Evolutionary conservation across 2,888 invertebrate species (phyloP), one percentile per base, ranked within the genome.

Genomic region (Tipula lateralis): DNA sequence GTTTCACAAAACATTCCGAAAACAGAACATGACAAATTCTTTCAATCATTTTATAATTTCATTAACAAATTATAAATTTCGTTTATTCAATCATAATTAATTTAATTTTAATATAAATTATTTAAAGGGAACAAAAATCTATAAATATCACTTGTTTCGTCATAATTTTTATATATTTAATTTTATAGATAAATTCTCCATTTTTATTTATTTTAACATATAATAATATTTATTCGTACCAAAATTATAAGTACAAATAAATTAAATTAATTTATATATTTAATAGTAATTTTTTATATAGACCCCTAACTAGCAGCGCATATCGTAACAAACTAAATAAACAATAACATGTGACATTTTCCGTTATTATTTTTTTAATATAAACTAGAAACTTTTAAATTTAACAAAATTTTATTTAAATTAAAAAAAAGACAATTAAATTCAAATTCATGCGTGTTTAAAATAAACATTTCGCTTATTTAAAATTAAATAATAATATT

Each of bases 61-160:
- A 44, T 66, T 24, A n/a, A 24, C 7, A 66, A 66, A 66, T 66
- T 66, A 66, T 66, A 66, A 66, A 66, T 66, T 12, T 66, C 24
- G 24, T 66, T 66, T 66, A 66, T 66, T 66, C 66, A 66, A 66
- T 24, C 13, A 66, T 66, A 66, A 66, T 66, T 66, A 66, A 24
- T 66, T 66, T 24, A 66, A 24, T 66, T 19, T 66, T 24, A 13
- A 66, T 66, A 24, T 66, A 66, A 50, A 66, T 66, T 44, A 44
- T n/a, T 44, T 66, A 66, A 66, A 66, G 66, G 19, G 24, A 66
- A 66, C 66, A 66, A 66, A 66, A 66, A 66, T 66, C 24, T 66
- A 66, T 66, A 66, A 66, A 66, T 66, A 66, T 66, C 66, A 66
- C 66, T 66, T 66, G n/a, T 66, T 66, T 66, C 66, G 66, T 66